Conservation (phyloP, 2,888 invertebrate genomes). For the Dione vanillae region DNA sequence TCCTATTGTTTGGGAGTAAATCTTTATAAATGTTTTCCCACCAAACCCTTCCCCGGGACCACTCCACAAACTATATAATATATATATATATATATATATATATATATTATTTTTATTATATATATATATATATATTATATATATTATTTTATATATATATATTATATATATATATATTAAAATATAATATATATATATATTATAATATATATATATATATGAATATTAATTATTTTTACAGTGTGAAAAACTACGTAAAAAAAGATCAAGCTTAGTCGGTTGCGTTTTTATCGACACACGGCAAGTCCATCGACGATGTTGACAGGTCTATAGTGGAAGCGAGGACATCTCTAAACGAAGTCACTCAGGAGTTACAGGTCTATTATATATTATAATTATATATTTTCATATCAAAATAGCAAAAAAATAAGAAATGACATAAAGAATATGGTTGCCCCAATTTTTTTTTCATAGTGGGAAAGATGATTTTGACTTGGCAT, state of each 20-base stretch:
- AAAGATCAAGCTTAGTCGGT: constrained; percentile 96
- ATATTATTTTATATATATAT: too few species aligned
- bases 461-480: too few species aligned
- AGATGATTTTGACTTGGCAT: too few species aligned
- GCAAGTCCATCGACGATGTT: constrained; percentile 98
- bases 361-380: constrained; percentile 94
- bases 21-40: too few species aligned
- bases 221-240: constrained; percentile 56
- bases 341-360: constrained; percentile 95
- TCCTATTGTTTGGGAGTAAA: too few species aligned
- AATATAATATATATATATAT: too few species aligned
- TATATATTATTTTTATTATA: too few species aligned
- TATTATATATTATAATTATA: background rate
- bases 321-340: constrained; percentile 98
- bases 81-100: background rate
- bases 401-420: background rate
- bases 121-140: too few species aligned
- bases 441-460: too few species aligned
- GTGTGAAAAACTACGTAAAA: constrained; percentile 97
- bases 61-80: background rate
- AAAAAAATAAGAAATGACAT: too few species aligned
- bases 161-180: background rate
- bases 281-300: constrained; percentile 98
- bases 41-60: too few species aligned
- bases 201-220: too few species aligned